These are phyloP conservation scores for Probosciger aterrimus DNA, from an alignment of 2,113 vertebrate genomes.

Conservation along the genomic window DNA sequence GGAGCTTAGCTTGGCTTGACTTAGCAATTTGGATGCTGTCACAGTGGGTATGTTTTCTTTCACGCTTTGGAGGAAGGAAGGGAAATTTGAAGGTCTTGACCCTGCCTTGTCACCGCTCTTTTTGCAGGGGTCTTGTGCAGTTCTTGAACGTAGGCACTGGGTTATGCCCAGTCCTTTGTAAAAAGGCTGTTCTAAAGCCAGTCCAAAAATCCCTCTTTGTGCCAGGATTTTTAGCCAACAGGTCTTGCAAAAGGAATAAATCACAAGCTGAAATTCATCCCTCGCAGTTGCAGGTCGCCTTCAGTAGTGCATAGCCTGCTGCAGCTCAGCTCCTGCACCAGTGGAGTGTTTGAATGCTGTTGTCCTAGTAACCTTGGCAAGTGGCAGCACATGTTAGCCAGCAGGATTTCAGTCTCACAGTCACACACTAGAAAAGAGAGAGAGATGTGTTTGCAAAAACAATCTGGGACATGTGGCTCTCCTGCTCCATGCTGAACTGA, in stretches of 20 bases:
- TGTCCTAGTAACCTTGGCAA: conserved; percentile 14
- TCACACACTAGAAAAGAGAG: neutral
- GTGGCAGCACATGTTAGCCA: neutral
- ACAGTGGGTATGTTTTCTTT: neutral
- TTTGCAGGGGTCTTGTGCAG: neutral
- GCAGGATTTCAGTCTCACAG: neutral
- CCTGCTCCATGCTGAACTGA: neutral
- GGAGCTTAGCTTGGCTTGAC: neutral
- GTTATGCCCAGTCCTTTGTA: neutral
- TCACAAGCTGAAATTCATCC: neutral
- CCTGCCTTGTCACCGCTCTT: neutral
- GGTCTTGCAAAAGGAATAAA: neutral
- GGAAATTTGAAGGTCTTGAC: neutral
- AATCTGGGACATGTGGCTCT: neutral
- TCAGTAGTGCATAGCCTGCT: neutral
- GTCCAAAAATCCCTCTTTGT: neutral
- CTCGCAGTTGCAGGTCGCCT: neutral
- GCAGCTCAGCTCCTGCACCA: neutral
- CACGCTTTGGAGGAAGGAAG: neutral
- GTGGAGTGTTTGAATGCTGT: neutral
- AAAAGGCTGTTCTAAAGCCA: neutral
- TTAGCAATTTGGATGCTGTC: neutral
- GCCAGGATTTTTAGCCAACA: neutral
- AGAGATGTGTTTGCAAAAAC: neutral
- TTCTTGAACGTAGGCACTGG: neutral